Evolutionary conservation across 2,797 vertebrate species (phyloP), one percentile per base, ranked within the genome.

Genomic region (Myotis vivesi): DNA sequence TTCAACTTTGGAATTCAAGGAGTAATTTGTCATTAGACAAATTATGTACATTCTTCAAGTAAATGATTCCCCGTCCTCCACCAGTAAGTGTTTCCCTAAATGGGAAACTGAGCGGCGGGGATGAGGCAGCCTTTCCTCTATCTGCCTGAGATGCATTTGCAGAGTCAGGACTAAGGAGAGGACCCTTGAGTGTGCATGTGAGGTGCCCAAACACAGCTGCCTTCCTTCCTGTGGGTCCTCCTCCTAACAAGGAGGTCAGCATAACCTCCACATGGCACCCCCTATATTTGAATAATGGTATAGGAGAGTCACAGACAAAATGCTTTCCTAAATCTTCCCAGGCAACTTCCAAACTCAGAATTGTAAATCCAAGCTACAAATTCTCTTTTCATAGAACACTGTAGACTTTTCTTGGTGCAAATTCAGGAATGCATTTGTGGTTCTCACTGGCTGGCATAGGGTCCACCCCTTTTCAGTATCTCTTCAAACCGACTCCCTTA

Each of bases 81-180:
- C 22, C 46, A 81, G 22, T 8, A 9, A 28, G 6, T 2, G 49
- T 44, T 41, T 89, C 86, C 62, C 7, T 57, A 84, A 44, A 25
- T 76, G 46, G 89, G 51, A 83, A 87, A 69, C 49, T 57, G 16
- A 62, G 28, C 20, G 33, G 15, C 28, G 12, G 20, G 3, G 8
- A 49, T 7, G 20, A 12, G 7, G 4, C 10, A 19, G 22, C 0
- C 0, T 62, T 38, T 71, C 51, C 6, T 1, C 33, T 62, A 3
- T 73, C 22, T 73, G 59, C 25, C 15, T 17, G 3, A 8, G 25
- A 17, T 57, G 30, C 53, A 19, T 23, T 73, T 36, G 44, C 9
- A 51, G 41, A 59, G 4, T 64, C 88, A 73, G n/a, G 15, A 72
- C 83, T 8, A 51, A 88, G 10, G 44, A 77, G 15, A 53, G 11